Conservation (phyloP, 2,888 invertebrate species). For the Eupithecia pulchellata region DNA sequence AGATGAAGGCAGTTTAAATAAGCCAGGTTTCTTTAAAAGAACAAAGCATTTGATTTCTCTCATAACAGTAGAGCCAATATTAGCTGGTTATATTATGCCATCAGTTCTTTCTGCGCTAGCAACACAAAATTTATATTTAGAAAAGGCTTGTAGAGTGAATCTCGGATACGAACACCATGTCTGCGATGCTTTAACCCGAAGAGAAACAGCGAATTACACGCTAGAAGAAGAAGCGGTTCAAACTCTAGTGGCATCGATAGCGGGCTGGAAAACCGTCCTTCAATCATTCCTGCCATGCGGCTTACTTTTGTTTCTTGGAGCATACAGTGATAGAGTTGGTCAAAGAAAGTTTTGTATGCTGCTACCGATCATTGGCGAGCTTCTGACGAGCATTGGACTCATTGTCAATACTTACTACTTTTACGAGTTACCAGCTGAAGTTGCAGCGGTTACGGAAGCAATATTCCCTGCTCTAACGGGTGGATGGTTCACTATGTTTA, state of each 20-base stretch:
- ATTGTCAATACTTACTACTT: constrained; percentile 92
- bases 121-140: constrained; percentile 93
- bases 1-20: constrained; percentile 71
- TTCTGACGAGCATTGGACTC: constrained; percentile 91
- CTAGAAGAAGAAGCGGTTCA: constrained; percentile 88
- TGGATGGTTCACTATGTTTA: constrained; percentile 95
- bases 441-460: constrained; percentile 91
- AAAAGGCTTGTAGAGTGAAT: constrained; percentile 94
- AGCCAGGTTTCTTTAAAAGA: constrained; percentile 84
- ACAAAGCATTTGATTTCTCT: constrained; percentile 85
- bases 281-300: constrained; percentile 93
- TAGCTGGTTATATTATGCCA: constrained; percentile 89
- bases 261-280: constrained; percentile 94
- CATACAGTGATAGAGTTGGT: constrained; percentile 89
- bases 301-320: constrained; percentile 92
- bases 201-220: constrained; percentile 87
- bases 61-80: constrained; percentile 91
- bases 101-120: constrained; percentile 89
- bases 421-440: constrained; percentile 92
- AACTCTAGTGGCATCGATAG: constrained; percentile 91
- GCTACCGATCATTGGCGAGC: constrained; percentile 92
- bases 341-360: constrained; percentile 93
- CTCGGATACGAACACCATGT: constrained; percentile 89
- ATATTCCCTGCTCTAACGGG: constrained; percentile 93
- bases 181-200: constrained; percentile 90